A percentile compares a stretch with the other conserved stretches of the same genome.
Conservation (phyloP, 30 jellyfish, hydroid and myxozoan species). For the Morbakka virulenta region DNA sequence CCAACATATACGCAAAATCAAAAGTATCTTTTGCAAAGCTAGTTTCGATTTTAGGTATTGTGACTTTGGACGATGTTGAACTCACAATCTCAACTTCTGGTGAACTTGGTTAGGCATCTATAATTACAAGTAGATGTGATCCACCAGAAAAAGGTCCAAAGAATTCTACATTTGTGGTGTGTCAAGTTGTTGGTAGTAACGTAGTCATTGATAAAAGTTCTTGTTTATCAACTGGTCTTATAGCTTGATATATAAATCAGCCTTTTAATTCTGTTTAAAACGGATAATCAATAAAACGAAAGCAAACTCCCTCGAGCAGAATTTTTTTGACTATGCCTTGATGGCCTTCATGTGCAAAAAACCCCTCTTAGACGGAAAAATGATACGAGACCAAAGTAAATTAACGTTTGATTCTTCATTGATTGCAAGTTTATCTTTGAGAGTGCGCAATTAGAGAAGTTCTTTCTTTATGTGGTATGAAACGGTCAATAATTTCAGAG, state of each 20-base stretch:
- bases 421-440: background rate
- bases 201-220: background rate
- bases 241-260: constrained; percentile 2
- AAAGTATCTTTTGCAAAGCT: background rate
- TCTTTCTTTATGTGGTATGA: background rate
- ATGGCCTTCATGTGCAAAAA: background rate
- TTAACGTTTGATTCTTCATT: background rate
- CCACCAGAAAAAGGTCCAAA: constrained; percentile 4
- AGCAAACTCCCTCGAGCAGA: background rate
- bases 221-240: background rate
- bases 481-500: background rate
- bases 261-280: background rate
- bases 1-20: no score
- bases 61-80: constrained; percentile 3
- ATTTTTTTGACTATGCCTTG: background rate
- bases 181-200: constrained; percentile 1
- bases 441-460: background rate
- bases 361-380: background rate
- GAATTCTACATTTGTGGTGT: background rate
- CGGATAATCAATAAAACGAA: background rate
- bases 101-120: background rate
- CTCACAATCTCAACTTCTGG: background rate
- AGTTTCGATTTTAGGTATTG: background rate
- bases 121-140: background rate
- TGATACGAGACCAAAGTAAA: background rate